Base-by-base conservation (phyloP, 2,113 vertebrate genomes). In the Thalassarche chlororhynchos region DNA sequence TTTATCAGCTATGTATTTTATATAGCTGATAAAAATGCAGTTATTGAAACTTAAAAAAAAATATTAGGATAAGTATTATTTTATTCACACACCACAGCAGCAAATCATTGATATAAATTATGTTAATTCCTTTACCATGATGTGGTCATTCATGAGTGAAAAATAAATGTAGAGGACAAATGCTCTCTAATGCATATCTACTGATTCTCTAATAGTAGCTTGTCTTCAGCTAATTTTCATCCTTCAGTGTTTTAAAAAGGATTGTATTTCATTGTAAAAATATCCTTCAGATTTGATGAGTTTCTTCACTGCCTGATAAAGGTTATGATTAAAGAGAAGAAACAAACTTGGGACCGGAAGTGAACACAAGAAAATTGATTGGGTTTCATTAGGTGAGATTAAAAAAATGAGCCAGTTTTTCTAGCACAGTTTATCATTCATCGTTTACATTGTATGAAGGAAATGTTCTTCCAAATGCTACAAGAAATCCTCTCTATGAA, bases 31-130 rank as follows among this genome's bases (percentile, higher is more conserved):
- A 95, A 87, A 18, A 52, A 90, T 68, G 28, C 18, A 91, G 28
- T 36, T 62, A 25, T 54, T 49, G 60, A 79, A 71, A 47, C 55
- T 77, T 25, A 6, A 3, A 31, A 54, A 76, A 95, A 31, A 69
- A 89, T 38, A 31, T 6, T 60, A 19, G 19, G 8, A 8, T 42
- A 82, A 47, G 23, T 44, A 55, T 29, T 55, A 40, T 51, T 92
- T 86, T 65, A 44, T 93, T 98, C 42, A 94, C n/a, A 75, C 24
- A 83, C 66, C 47, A 87, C 16, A 66, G 71, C 38, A 89, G 34
- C 34, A 96, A 96, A 87, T 90, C 36, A 79, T 62, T 97, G 44
- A 61, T 95, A 90, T 61, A 89, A 90, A 88, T 95, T 71, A 89
- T 75, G 40, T 16, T 86, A 92, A 96, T 97, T 86, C 68, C 8